Evolutionary conservation across 2,888 invertebrate species (phyloP).

Genomic region (Hemicrepidius hirtus): DNA sequence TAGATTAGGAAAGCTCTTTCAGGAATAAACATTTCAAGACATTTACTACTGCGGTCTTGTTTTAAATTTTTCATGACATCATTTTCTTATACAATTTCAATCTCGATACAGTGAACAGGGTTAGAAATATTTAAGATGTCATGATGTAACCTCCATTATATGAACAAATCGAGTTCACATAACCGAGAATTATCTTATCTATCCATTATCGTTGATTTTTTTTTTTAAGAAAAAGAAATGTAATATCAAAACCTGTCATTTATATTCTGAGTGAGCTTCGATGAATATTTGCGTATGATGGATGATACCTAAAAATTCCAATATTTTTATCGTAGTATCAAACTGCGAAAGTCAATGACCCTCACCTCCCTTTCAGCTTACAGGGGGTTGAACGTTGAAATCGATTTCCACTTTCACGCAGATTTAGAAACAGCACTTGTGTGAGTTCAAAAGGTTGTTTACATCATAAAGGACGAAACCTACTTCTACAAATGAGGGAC

Average conservation of each 20-base stretch:
- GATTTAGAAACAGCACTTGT: slow-evolving; percentile 41
- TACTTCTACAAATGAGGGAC: slow-evolving; percentile 28
- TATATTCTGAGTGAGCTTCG: too few relatives aligned
- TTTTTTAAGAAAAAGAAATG: too few relatives aligned
- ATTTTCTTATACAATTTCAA: too few relatives aligned
- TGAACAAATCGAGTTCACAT: too few relatives aligned
- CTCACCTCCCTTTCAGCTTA: slow-evolving; percentile 29
- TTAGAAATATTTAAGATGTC: too few relatives aligned
- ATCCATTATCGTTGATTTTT: neutral
- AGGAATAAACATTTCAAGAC: slow-evolving; percentile 34
- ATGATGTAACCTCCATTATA: too few relatives aligned
- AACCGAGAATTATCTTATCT: too few relatives aligned
- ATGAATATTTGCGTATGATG: neutral
- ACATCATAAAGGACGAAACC: slow-evolving; percentile 31
- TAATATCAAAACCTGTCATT: too few relatives aligned
- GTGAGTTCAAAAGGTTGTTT: slow-evolving; percentile 37
- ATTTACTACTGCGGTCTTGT: slow-evolving; percentile 16
- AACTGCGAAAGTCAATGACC: slow-evolving; percentile 39
- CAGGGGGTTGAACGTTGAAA: slow-evolving; percentile 22
- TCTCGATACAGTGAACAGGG: too few relatives aligned
- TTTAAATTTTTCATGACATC: too few relatives aligned
- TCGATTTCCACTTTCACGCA: slow-evolving; percentile 39
- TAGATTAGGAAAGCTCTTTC: slow-evolving; percentile 28
- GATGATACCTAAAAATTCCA: slow-evolving; percentile 15
- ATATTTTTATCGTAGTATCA: slow-evolving; percentile 22